Evolutionary conservation across 1,140 invertebrate genomes (phyloP).

Genomic region (Conus ventricosus): DNA sequence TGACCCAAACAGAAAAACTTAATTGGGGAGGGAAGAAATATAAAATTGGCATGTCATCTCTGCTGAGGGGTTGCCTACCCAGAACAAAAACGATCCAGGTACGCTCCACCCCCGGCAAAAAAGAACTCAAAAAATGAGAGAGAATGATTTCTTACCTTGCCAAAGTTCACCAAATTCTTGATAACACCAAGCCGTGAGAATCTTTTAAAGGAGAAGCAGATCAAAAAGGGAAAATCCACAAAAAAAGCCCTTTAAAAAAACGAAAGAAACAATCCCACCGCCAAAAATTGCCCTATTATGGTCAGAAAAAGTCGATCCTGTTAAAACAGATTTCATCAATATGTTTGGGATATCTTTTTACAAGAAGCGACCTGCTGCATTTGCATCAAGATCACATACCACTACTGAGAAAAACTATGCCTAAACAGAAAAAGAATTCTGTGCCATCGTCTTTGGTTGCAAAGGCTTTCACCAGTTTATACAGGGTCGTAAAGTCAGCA

Average conservation of each 20-base stretch:
- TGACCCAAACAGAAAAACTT: conserved; percentile 68
- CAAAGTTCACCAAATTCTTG: conserved; percentile 45
- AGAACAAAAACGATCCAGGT: conserved; percentile 70
- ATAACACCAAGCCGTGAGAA: conserved; percentile 12
- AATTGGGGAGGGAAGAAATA: conserved; percentile 41
- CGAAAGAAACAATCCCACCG: background rate
- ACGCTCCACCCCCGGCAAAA: conserved; percentile 21
- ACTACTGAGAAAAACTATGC: conserved; percentile 73
- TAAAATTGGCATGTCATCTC: conserved; percentile 52
- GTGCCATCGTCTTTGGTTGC: conserved; percentile 76
- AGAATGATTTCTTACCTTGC: conserved; percentile 69
- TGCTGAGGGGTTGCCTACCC: conserved; percentile 71
- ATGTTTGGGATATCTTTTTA: conserved; percentile 72
- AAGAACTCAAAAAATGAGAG: conserved; percentile 45
- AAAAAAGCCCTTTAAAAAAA: background rate
- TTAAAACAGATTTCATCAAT: conserved; percentile 49
- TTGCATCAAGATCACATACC: conserved; percentile 72
- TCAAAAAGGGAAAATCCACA: background rate
- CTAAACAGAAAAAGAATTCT: conserved; percentile 76
- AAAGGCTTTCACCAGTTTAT: conserved; percentile 77
- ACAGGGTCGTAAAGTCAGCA: conserved; percentile 53
- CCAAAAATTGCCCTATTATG: background rate
- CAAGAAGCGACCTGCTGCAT: conserved; percentile 75
- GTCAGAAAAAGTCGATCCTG: background rate
- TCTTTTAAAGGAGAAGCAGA: background rate